Conservation (phyloP, 2,888 invertebrate species). For the Agrochola macilenta region DNA sequence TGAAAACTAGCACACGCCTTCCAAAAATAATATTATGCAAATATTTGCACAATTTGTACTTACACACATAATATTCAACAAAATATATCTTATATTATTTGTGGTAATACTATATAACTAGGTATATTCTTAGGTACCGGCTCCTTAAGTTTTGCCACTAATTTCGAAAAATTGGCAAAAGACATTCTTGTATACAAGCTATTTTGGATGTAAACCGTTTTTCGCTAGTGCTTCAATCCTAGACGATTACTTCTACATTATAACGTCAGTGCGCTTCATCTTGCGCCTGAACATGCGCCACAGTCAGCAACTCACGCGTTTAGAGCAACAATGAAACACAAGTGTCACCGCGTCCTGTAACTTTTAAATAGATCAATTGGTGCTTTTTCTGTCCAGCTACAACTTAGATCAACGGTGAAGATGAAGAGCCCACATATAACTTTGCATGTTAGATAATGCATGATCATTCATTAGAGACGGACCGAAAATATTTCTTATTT, state of each 20-base stretch:
- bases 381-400: neutral
- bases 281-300: neutral
- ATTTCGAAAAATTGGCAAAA: too few species aligned
- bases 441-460: neutral
- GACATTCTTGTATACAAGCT: too few species aligned
- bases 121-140: too few species aligned
- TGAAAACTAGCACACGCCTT: neutral
- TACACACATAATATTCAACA: neutral
- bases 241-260: neutral
- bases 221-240: neutral
- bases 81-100: neutral
- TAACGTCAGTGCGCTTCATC: neutral
- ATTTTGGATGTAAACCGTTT: neutral
- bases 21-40: neutral
- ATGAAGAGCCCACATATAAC: neutral
- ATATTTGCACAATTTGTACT: slow-evolving; percentile 8
- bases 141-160: too few species aligned
- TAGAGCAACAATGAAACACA: neutral
- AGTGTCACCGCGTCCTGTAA: neutral
- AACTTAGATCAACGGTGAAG: neutral
- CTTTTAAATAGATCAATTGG: neutral
- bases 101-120: neutral
- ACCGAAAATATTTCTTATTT: neutral
- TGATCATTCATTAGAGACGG: neutral
- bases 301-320: neutral